Percentiles rank a stretch among this genome's conserved stretches.
These are phyloP conservation scores for Pseudolycoriella hygida DNA, from an alignment of 2,888 invertebrate genomes.

Conservation along the genomic window DNA sequence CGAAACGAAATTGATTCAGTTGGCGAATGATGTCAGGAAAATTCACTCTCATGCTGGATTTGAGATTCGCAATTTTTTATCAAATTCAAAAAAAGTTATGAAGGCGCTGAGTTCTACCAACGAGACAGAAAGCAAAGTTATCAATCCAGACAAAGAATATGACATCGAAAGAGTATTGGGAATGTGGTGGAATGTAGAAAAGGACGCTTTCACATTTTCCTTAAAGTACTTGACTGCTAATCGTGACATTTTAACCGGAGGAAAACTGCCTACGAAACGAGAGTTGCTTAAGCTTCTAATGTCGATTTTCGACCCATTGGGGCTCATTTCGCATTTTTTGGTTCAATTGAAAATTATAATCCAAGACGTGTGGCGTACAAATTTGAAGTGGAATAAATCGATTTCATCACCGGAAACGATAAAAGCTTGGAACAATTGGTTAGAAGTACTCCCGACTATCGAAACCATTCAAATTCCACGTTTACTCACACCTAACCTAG, in stretches of 20 bases:
- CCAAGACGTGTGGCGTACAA: constrained; percentile 5
- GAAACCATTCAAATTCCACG: too few relatives aligned
- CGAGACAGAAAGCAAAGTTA: not conserved
- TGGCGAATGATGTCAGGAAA: not conserved
- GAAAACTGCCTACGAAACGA: not conserved
- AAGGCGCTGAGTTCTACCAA: too few relatives aligned
- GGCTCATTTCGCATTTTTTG: constrained; percentile 6
- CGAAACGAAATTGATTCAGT: not conserved
- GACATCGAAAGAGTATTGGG: not conserved
- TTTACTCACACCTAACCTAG: too few relatives aligned
- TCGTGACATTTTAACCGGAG: not conserved
- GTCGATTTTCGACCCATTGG: constrained; percentile 6
- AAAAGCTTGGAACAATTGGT: too few relatives aligned
- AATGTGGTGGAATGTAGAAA: not conserved
- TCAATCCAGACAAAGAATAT: not conserved
- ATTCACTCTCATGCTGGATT: not conserved
- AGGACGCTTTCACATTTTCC: not conserved
- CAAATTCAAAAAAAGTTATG: too few relatives aligned
- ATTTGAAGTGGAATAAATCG: constrained; percentile 4
- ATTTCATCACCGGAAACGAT: too few relatives aligned
- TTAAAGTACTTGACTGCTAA: not conserved
- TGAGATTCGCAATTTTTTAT: not conserved
- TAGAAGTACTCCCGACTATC: too few relatives aligned
- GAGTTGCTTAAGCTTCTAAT: not conserved
- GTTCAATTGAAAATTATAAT: constrained; percentile 6